These are phyloP conservation scores for Drosophila kambysellisi DNA, from an alignment of 2,888 invertebrate species.

Conservation along the genomic window DNA sequence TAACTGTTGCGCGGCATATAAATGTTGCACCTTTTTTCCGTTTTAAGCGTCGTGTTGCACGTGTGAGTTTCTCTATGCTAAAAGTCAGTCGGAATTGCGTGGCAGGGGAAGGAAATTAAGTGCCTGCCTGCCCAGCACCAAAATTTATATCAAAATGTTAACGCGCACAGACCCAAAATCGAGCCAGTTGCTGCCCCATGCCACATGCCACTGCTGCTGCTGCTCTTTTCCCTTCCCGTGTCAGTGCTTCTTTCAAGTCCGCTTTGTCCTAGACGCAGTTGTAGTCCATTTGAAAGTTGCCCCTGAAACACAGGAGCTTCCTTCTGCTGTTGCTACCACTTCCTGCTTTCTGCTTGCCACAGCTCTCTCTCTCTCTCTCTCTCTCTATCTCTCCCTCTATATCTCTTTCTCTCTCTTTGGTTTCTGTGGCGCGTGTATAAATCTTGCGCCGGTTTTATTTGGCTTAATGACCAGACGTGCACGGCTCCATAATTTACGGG, in stretches of 20 bases:
- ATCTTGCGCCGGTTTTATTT: conserved; percentile 84
- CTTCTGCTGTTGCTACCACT: conserved; percentile 31
- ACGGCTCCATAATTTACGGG: conserved; percentile 82
- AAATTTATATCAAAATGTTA: conserved; percentile 76
- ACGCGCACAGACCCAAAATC: conserved; percentile 52
- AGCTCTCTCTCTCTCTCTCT: not conserved
- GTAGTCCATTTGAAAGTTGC: conserved; percentile 70
- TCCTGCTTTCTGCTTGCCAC: conserved; percentile 4
- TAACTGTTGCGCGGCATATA: conserved; percentile 75
- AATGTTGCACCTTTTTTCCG: conserved; percentile 43
- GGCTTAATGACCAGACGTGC: conserved; percentile 84
- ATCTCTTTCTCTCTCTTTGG: not conserved
- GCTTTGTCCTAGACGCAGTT: conserved; percentile 56
- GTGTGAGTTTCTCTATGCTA: conserved; percentile 50
- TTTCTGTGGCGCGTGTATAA: conserved; percentile 72
- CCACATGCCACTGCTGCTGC: not conserved
- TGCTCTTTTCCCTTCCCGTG: not conserved
- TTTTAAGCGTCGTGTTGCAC: conserved; percentile 23
- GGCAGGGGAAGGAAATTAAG: conserved; percentile 60
- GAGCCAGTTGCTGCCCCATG: conserved; percentile 3
- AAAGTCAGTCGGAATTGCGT: conserved; percentile 20
- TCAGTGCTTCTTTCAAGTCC: conserved; percentile 6
- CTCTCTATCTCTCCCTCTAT: not conserved
- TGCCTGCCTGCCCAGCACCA: conserved; percentile 49
- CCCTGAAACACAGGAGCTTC: conserved; percentile 42